A percentile compares a stretch with the other conserved stretches of the same genome.
These are phyloP conservation scores for Rhinogobio ventralis DNA, from an alignment of 2,797 vertebrate genomes.

Conservation along the genomic window DNA sequence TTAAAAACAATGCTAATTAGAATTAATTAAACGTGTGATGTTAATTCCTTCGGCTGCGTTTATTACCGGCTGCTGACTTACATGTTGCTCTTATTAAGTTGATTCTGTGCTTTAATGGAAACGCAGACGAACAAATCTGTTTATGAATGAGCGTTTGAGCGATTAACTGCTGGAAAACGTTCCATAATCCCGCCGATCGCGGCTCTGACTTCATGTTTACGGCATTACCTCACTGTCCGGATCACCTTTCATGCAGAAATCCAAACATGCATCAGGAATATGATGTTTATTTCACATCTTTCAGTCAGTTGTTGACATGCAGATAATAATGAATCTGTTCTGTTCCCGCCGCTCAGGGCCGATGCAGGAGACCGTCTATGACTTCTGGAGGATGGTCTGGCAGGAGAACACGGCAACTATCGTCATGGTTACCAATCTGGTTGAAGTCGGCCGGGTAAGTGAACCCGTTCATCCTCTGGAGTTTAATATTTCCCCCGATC, in stretches of 20 bases:
- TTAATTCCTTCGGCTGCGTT: slow-evolving; percentile 69
- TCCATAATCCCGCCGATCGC: too few species aligned
- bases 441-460: slow-evolving; percentile 97
- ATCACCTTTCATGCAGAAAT: too few species aligned
- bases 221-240: too few species aligned
- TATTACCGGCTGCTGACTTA: slow-evolving; percentile 56
- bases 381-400: slow-evolving; percentile 98
- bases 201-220: too few species aligned
- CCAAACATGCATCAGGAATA: too few species aligned
- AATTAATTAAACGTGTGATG: slow-evolving; percentile 75
- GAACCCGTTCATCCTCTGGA: slow-evolving; percentile 8
- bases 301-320: too few species aligned
- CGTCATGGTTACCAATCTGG: slow-evolving; percentile 97
- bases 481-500: neutral
- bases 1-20: slow-evolving; percentile 75
- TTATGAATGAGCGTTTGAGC: neutral
- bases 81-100: slow-evolving; percentile 55
- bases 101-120: slow-evolving; percentile 55
- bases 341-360: slow-evolving; percentile 79
- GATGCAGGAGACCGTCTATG: slow-evolving; percentile 96
- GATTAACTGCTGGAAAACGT: neutral
- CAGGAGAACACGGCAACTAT: slow-evolving; percentile 95
- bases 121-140: slow-evolving; percentile 47
- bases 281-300: too few species aligned
- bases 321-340: neutral